Evolutionary conservation across 2,797 vertebrate species (phyloP), one percentile per base, ranked within the genome.

Genomic region (Cichlasoma orientale): DNA sequence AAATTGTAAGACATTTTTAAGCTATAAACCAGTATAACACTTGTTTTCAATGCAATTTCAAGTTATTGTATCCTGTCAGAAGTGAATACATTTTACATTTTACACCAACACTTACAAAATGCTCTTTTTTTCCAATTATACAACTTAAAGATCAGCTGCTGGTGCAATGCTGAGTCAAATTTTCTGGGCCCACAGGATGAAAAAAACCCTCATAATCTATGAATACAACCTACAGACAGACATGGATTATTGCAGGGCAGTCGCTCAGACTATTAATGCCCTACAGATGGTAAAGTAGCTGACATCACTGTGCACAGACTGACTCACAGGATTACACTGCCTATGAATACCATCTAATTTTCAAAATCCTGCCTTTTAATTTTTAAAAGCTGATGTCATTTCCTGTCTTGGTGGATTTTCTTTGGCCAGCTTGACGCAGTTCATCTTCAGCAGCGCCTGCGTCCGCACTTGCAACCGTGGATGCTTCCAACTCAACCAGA

Each of bases 401-500:
- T 90, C 86, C 87, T 53, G 31, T 5, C 2, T 73, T n/a, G 7
- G 3, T 7, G 25, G 33, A 3, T 29, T 23, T 2, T 10, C 7
- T 70, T 5, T 44, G 8, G 1, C 1, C 0, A 56, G 1, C 82
- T 92, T 92, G 63, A 91, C 59, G 4, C 5, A 21, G 23, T 66
- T 68, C 29, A 72, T 85, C 41, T 52, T 56, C 69, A 53, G 78
- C 82, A 86, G 83, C 83, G 89, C 92, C 90, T 90, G 92, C 90
- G 92, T 94, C 86, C 88, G 88, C 92, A 92, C 53, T 92, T 93
- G 85, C 91, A 89, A 69, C 78, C 80, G 29, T 82, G 87, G 89
- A 82, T 29, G 86, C 79, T 88, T 92, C 93, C 94, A 94, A 89
- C 91, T 79, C 89, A 82, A 88, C 92, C 90, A 88, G 80, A 82